Evolutionary conservation across 2,113 vertebrate species (phyloP).

Genomic region (Ciconia boyciana): DNA sequence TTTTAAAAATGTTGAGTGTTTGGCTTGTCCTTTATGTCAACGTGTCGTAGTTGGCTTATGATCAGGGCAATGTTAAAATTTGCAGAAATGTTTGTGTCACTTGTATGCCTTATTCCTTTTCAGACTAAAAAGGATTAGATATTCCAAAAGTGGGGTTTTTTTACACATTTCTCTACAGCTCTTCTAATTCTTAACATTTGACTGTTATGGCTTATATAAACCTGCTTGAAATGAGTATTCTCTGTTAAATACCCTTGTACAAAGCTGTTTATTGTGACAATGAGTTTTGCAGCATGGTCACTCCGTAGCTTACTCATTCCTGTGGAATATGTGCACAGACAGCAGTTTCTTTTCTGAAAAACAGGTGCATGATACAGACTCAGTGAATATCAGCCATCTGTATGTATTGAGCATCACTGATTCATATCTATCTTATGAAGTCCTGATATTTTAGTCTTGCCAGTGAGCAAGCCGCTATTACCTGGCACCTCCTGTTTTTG

Average conservation of each 20-base stretch:
- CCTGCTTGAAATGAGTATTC: background rate
- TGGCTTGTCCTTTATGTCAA: background rate
- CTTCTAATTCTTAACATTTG: background rate
- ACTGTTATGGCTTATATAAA: background rate
- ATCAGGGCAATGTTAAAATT: background rate
- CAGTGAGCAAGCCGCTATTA: background rate
- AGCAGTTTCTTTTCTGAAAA: conserved; percentile 18
- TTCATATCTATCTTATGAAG: background rate
- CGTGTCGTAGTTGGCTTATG: background rate
- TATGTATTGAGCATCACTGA: background rate
- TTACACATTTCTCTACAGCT: background rate
- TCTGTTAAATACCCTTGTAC: background rate
- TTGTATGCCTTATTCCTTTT: background rate
- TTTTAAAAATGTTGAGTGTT: background rate
- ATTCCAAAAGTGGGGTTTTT: background rate
- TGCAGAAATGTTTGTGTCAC: background rate
- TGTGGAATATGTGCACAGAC: conserved; percentile 2
- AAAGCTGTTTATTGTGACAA: background rate
- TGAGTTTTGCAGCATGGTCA: background rate
- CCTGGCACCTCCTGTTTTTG: background rate
- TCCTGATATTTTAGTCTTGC: background rate
- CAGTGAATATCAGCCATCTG: background rate
- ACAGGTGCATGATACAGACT: background rate
- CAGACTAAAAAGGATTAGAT: background rate
- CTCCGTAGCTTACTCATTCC: background rate